Evolutionary conservation across 2,797 vertebrate genomes (phyloP).

Genomic region (Eidolon dupreanum): DNA sequence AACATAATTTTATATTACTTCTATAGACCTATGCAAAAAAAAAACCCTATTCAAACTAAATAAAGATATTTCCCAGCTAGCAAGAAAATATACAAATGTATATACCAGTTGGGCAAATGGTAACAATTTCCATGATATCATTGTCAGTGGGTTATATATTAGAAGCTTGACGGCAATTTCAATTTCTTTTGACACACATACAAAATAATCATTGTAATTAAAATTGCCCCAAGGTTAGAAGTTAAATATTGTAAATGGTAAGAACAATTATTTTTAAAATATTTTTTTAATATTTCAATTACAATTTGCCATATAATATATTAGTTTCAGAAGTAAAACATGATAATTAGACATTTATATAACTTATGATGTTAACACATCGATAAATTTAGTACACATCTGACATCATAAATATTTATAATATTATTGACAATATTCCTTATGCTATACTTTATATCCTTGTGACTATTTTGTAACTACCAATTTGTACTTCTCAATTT

Average conservation of each 20-base stretch:
- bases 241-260: background rate
- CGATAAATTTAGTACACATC: too few relatives aligned
- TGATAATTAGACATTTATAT: too few relatives aligned
- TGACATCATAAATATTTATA: too few relatives aligned
- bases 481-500: too few relatives aligned
- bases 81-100: constrained; percentile 4
- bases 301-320: too few relatives aligned
- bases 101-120: background rate
- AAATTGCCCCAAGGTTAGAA: background rate
- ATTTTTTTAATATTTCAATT: too few relatives aligned
- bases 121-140: background rate
- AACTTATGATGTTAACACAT: too few relatives aligned
- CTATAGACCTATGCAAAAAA: background rate
- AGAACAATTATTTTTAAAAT: background rate
- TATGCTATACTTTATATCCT: too few relatives aligned
- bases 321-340: too few relatives aligned
- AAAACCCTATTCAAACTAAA: background rate
- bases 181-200: background rate
- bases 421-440: too few relatives aligned
- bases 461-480: too few relatives aligned
- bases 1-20: constrained; percentile 10
- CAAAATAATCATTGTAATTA: constrained; percentile 5
- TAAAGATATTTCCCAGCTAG: background rate
- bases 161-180: background rate
- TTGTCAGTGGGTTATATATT: background rate